These are phyloP conservation scores for Hippasteria phrygiana DNA, from an alignment of 53 echinoderm and acorn worm genomes.

Conservation along the genomic window DNA sequence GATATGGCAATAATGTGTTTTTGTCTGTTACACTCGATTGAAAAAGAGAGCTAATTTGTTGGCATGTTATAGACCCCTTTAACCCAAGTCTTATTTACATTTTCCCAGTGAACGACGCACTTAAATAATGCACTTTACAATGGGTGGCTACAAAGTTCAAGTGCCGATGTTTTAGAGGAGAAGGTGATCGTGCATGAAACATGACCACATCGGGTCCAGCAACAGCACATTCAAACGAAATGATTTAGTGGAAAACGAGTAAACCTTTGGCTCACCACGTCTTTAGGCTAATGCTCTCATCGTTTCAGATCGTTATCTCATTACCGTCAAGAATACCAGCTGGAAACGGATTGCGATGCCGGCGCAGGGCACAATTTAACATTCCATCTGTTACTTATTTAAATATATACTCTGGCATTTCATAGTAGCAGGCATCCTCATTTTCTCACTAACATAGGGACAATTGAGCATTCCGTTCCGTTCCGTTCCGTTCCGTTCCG, in stretches of 20 bases:
- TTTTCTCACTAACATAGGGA: too few relatives aligned
- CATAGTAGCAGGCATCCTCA: too few relatives aligned
- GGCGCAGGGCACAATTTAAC: neutral
- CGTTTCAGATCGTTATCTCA: too few relatives aligned
- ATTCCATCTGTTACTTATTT: neutral
- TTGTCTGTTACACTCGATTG: neutral
- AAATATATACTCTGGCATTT: neutral
- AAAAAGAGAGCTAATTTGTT: neutral
- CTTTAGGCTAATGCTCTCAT: neutral
- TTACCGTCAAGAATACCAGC: neutral
- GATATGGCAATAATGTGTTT: too few relatives aligned
- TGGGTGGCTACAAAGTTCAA: neutral
- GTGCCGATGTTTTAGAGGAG: neutral
- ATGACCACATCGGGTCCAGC: neutral
- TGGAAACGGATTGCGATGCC: neutral
- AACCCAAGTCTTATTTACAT: neutral
- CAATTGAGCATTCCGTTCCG: too few relatives aligned
- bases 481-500: too few relatives aligned
- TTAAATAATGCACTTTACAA: neutral
- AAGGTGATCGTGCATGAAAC: neutral
- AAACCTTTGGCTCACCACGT: neutral
- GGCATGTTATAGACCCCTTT: too few relatives aligned
- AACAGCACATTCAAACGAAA: neutral
- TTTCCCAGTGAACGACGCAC: neutral
- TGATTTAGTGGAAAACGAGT: too few relatives aligned